A percentile compares a stretch with the other conserved stretches of the same genome.
Conservation (phyloP, 2,797 vertebrate species). For the Cheirogaleus major region DNA sequence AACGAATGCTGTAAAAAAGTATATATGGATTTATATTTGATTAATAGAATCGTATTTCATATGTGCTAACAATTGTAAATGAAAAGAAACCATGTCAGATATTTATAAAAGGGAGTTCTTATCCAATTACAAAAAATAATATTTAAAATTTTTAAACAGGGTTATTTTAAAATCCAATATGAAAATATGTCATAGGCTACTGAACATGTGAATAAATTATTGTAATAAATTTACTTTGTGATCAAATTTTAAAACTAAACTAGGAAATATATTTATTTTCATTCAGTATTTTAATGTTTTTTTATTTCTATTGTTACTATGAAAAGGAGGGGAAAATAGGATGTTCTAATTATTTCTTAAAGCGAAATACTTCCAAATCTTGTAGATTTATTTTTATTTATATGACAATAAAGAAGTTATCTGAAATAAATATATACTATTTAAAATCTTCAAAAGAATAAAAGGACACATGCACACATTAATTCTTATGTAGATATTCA, state of each 20-base stretch:
- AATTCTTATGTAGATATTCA: background rate
- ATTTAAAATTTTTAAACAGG: background rate
- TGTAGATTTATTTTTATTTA: background rate
- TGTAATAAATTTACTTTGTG: background rate
- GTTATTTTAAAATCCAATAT: background rate
- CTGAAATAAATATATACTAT: background rate
- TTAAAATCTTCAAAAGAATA: background rate
- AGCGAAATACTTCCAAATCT: background rate
- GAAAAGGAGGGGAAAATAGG: background rate
- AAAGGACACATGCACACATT: background rate
- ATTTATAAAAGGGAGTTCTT: background rate
- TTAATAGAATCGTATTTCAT: background rate
- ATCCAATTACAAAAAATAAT: background rate
- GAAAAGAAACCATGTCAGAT: background rate
- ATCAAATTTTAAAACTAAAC: slow-evolving; percentile 20
- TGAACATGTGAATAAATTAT: background rate
- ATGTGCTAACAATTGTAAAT: background rate
- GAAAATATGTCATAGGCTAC: background rate
- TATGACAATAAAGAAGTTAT: background rate
- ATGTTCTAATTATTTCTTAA: background rate
- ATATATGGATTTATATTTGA: background rate
- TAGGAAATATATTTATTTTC: background rate
- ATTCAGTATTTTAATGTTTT: background rate
- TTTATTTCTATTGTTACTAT: background rate
- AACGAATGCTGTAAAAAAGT: background rate